Conservation (phyloP, 2,888 invertebrate species). For the Dusona sp. region DNA sequence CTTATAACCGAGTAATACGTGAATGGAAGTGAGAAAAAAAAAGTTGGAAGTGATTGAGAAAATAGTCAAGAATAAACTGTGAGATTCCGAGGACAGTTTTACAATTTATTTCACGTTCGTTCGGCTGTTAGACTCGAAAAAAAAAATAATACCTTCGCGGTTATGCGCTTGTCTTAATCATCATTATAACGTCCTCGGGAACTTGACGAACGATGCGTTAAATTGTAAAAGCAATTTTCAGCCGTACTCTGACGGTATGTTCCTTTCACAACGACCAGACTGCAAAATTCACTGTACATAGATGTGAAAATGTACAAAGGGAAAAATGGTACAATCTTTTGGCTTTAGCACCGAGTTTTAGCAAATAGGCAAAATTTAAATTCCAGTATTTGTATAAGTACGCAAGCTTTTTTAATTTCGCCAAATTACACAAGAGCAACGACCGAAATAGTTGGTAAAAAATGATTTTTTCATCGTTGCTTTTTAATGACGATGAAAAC, state of each 20-base stretch:
- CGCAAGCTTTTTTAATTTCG: neutral
- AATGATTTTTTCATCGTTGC: neutral
- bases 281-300: neutral
- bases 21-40: constrained; percentile 21
- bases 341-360: neutral
- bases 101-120: constrained; percentile 45
- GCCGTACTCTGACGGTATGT: neutral
- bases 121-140: constrained; percentile 11
- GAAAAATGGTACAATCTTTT: neutral
- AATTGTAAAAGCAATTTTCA: constrained; percentile 46
- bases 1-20: constrained; percentile 44
- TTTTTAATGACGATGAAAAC: neutral
- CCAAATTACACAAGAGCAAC: neutral
- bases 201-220: constrained; percentile 55
- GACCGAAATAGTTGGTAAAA: neutral
- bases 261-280: neutral
- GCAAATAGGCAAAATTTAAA: neutral
- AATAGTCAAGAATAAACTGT: neutral
- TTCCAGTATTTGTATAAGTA: neutral
- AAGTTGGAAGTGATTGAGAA: constrained; percentile 1
- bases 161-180: constrained; percentile 49
- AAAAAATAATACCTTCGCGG: constrained; percentile 36
- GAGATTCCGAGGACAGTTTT: constrained; percentile 41
- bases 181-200: constrained; percentile 46
- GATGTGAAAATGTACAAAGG: neutral